Base-by-base conservation (phyloP, 2,888 invertebrate species). In the Epinotia ramella region DNA sequence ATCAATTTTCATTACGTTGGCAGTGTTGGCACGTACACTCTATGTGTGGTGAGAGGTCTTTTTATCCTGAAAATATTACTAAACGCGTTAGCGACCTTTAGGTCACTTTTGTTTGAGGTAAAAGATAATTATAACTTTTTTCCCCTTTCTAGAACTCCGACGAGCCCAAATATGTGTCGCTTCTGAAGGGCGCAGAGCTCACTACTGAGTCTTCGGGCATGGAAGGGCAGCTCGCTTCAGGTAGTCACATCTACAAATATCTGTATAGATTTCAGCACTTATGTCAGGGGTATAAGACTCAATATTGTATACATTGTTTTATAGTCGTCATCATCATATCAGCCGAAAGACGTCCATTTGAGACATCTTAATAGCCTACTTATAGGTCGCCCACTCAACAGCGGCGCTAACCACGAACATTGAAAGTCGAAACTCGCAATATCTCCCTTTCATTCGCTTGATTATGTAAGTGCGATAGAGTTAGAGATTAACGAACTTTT, bases 141-240 rank as follows among this genome's bases (percentile, higher is more conserved):
- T 71, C n/a, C 16, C 13, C 7, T 73, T 82, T 81, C 16, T 81
- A 96, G 95, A 95, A 94, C 80, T 93, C 96, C 0, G 95, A 95
- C 3, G 96, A 96, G 77, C 90, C 92, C 0, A 96, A 96, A 83
- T 96, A 96, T 79, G 86, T 89, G 57, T 84, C 89, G 7, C 89
- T 97, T 28, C 91, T 96, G 76, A 92, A 95, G 63, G 94, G 95
- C 0, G 96, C 96, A 0, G 93, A 95, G 40, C 82, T 94, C 65
- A 86, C 90, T 0, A 88, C 93, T 1, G 84, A 88, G 0, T 86
- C 91, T 88, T 86, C 89, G 95, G 72, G 88, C 83, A 72, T 84
- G 33, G 78, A 94, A 90, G 65, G 95, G 96, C 56, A 81, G 5
- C 62, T 80, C 24, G 73, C 77, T 0, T 77, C 82, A 44, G 69